Base-by-base conservation (phyloP, 2,888 invertebrate genomes). In the Scaptomyza flava region DNA sequence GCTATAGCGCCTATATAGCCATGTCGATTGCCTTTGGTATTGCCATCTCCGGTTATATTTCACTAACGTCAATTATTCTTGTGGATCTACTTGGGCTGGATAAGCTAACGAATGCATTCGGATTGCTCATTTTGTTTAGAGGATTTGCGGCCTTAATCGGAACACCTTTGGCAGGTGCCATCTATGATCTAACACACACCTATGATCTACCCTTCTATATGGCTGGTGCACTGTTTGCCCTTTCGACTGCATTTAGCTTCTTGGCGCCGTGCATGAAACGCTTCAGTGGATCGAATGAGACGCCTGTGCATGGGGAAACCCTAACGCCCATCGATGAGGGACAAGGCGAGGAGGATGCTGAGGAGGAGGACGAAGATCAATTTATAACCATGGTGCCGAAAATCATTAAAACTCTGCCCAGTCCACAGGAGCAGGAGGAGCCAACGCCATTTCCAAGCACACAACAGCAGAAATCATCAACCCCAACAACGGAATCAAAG, bases 61-160 rank as follows among this genome's bases (percentile, higher is more conserved):
- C 99, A 9, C 93, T 99, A 65, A 99, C 99, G 43, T 99, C 99
- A 51, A 99, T 99, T 90, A 98, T 99, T 90, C 94, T 99, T 71
- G 98, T 99, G 80, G 99, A 99, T 92, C 94, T 99, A 38, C 94
- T 99, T 50, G 99, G 99, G 2, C 93, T 99, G 90, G 98, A 99
- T 91, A 97, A 97, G 91, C 93, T 99, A 80, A 99, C 99, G 48
- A 99, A 98, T 92, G 98, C 99, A 48, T 99, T 99, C 93, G 99
- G 99, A 11, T 94, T 99, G 72, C 94, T 99, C 60, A 98, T 99
- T 87, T 93, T 99, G 80, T 98, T 98, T 93, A 95, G 99, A 90
- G 99, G 99, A 51, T 96, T 96, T 41, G 98, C 99, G 6, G 97
- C 98, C 17, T 96, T 98, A 54, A 93, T 98, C 83, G 97, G 96